A percentile compares a stretch with the other conserved stretches of the same genome.
These are phyloP conservation scores for Bursaphelenchus mucronatus DNA, from an alignment of 1,140 invertebrate genomes.

Conservation along the genomic window DNA sequence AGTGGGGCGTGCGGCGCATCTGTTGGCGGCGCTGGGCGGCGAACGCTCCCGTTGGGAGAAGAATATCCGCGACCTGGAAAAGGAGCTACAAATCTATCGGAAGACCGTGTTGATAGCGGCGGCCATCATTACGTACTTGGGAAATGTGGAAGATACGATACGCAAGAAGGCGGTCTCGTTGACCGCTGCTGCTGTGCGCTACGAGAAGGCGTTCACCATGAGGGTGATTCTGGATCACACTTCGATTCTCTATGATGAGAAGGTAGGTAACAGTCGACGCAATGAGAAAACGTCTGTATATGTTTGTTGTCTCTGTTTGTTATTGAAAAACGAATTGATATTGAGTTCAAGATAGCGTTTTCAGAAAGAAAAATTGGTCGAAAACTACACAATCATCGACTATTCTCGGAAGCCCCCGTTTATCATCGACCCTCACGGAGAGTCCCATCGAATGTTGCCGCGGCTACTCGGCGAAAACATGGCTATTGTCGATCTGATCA, in stretches of 20 bases:
- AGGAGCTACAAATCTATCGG: constrained; percentile 21
- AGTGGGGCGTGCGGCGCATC: constrained; percentile 81
- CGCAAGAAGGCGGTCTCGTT: constrained; percentile 25
- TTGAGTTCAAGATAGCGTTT: background rate
- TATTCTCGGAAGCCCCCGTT: constrained; percentile 24
- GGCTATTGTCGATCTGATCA: constrained; percentile 7
- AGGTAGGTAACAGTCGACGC: constrained; percentile 1
- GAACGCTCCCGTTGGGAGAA: constrained; percentile 35
- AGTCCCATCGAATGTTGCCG: constrained; percentile 18
- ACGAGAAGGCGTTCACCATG: constrained; percentile 6
- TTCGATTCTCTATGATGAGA: constrained; percentile 25
- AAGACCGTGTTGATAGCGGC: constrained; percentile 26
- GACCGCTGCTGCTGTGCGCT: constrained; percentile 10
- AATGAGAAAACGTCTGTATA: too few relatives aligned
- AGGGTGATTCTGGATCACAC: constrained; percentile 37
- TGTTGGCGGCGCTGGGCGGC: constrained; percentile 72
- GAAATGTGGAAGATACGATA: constrained; percentile 26
- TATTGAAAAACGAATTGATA: too few relatives aligned
- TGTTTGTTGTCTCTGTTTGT: too few relatives aligned
- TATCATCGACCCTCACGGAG: constrained; percentile 37
- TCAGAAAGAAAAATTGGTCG: constrained; percentile 16
- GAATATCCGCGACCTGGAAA: constrained; percentile 26
- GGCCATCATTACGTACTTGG: constrained; percentile 29
- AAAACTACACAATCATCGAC: constrained; percentile 35
- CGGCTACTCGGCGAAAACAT: constrained; percentile 14